Conservation (phyloP, 2,113 vertebrate species). For the Lepidothrix coronata region DNA sequence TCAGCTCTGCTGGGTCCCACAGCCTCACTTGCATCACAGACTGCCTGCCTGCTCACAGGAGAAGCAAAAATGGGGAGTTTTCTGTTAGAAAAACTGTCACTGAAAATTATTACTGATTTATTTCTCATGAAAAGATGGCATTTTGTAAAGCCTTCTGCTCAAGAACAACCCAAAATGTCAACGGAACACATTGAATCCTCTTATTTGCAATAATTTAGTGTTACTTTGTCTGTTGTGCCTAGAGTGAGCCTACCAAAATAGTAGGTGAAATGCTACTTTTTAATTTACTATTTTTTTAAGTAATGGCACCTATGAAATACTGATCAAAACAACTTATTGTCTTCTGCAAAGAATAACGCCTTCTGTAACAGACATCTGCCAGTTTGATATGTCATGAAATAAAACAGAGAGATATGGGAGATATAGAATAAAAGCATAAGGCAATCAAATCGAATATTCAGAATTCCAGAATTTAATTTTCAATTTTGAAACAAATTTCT, state of each 20-base stretch:
- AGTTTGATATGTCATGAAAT: not conserved
- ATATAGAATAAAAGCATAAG: not conserved
- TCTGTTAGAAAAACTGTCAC: not conserved
- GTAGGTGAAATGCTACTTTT: not conserved
- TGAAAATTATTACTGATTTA: not conserved
- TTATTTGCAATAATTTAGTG: not conserved
- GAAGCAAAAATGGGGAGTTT: not conserved
- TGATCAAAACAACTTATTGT: slow-evolving; percentile 1
- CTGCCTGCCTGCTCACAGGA: not conserved
- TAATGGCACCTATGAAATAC: not conserved
- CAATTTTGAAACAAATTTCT: not conserved
- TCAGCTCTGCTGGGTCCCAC: not conserved
- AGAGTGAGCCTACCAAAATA: not conserved
- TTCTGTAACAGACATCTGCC: not conserved
- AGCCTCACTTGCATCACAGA: fast-evolving
- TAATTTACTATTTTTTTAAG: not conserved
- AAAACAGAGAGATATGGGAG: not conserved
- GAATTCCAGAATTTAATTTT: not conserved
- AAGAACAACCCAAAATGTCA: not conserved
- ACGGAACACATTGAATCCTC: not conserved
- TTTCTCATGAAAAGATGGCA: not conserved
- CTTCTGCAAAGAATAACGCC: not conserved
- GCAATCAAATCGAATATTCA: not conserved
- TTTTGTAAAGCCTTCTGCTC: not conserved
- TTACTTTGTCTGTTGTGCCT: not conserved